These are phyloP conservation scores for Caenorhabditis briggsae DNA, from an alignment of 1,140 invertebrate genomes.

Conservation along the genomic window DNA sequence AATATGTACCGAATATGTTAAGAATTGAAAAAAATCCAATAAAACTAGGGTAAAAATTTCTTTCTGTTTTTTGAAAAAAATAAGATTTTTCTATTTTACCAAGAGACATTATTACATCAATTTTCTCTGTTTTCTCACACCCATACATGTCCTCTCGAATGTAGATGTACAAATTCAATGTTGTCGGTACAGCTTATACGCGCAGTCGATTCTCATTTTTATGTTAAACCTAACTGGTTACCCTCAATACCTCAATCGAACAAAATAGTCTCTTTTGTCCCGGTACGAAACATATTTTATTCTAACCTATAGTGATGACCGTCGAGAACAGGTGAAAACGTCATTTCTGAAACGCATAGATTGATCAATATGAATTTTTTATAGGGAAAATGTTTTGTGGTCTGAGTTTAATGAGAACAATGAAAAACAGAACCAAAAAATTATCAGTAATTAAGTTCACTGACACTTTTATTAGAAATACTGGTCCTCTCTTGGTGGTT, in stretches of 20 bases:
- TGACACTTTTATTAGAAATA: too few species aligned
- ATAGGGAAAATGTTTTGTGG: too few species aligned
- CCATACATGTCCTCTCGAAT: neutral
- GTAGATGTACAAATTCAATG: conserved; percentile 48
- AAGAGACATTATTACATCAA: neutral
- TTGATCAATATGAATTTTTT: too few species aligned
- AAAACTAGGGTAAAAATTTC: too few species aligned
- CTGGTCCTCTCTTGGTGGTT: too few species aligned
- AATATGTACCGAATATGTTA: too few species aligned
- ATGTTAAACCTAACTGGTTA: conserved; percentile 52
- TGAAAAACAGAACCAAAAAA: too few species aligned
- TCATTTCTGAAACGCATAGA: neutral
- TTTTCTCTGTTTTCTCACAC: neutral
- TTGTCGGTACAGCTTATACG: conserved; percentile 55
- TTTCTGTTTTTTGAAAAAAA: neutral
- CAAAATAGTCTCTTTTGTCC: conserved; percentile 47
- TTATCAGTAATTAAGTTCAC: too few species aligned
- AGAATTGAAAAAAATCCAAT: too few species aligned
- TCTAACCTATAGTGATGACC: conserved; percentile 3
- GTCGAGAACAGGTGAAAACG: conserved; percentile 12
- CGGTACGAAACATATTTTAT: neutral
- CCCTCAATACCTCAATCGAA: neutral
- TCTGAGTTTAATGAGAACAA: too few species aligned
- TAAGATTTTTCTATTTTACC: neutral
- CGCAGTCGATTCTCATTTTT: conserved; percentile 50